Evolutionary conservation across 2,888 invertebrate genomes (phyloP), one percentile per base, ranked within the genome.

Genomic region (Morinoia aosen): DNA sequence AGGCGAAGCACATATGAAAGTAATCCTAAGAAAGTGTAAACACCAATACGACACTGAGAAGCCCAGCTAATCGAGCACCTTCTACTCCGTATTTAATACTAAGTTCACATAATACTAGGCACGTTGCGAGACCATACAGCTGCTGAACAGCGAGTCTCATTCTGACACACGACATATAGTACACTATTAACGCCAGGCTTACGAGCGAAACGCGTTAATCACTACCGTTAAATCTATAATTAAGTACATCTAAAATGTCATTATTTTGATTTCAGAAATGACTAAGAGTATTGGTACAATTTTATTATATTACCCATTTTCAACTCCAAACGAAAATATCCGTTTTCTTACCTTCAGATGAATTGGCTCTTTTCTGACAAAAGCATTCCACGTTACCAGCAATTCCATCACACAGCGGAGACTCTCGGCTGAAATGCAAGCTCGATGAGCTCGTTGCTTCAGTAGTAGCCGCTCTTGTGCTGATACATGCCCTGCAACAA

Each of bases 381-480:
- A 64, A 64, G 25, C 25, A 16, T 64, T 64, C 25, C 64, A 25
- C 25, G 25, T 25, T 5, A 19, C 64, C 64, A 90, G 5, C 40
- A 90, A 39, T 90, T 90, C 39, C 90, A 90, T 90, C 40, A 5
- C 12, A 12, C 12, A 90, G 39, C 3, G 40, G 48, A 48, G 90
- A 90, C 19, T 39, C 39, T 10, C 39, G 25, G 11, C 90, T 39
- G 7, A 48, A 12, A 40, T 48, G 90, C 7, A 90, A 40, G 88
- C 11, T 88, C 88, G 88, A 8, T 58, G 58, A 58, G 25, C 64
- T 64, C 64, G 12, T 19, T 19, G 64, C 25, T 25, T 91, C 91
- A 91, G 57, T 91, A 91, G 57, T 91, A 57, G 57, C 91, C 91
- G 25, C 91, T 91, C 91, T 91, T 91, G 57, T 91, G 91, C 48